phyloP scores from a whole-genome alignment of 2,888 invertebrate species.

The Tachina lurida region DNA sequence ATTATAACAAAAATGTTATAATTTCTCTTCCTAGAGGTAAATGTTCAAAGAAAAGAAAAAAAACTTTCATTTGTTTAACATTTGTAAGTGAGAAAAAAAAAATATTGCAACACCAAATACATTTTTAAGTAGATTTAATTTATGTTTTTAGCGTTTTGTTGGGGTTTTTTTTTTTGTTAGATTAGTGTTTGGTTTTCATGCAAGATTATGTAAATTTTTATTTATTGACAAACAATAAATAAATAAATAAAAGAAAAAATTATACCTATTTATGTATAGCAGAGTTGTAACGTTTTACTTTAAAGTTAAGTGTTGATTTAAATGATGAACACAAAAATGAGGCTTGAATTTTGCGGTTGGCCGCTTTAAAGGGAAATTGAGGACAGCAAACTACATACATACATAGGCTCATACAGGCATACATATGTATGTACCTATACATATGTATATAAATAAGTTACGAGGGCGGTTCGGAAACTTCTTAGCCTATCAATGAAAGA shows the following conservation, averaged over 20 bases:
- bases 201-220: constrained; percentile 67
- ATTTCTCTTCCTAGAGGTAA: constrained; percentile 33
- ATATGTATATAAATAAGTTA: constrained; percentile 10
- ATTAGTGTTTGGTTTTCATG: constrained; percentile 47
- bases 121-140: constrained; percentile 43
- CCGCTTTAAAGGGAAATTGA: constrained; percentile 67
- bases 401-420: too few relatives aligned
- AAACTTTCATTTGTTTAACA: constrained; percentile 57
- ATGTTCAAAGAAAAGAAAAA: background rate
- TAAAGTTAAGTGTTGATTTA: constrained; percentile 22
- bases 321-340: constrained; percentile 26
- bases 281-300: constrained; percentile 16
- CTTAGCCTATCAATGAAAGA: too few relatives aligned
- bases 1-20: constrained; percentile 50
- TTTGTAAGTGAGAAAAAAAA: constrained; percentile 22
- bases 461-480: too few relatives aligned
- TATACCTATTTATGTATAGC: background rate
- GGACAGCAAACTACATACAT: constrained; percentile 41
- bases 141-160: constrained; percentile 39
- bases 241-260: background rate
- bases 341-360: constrained; percentile 60
- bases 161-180: background rate
- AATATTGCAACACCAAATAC: constrained; percentile 37
- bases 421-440: background rate
- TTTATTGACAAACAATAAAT: constrained; percentile 28